Conservation (phyloP, 2,888 invertebrate genomes). For the Synanthedon formicaeformis region DNA sequence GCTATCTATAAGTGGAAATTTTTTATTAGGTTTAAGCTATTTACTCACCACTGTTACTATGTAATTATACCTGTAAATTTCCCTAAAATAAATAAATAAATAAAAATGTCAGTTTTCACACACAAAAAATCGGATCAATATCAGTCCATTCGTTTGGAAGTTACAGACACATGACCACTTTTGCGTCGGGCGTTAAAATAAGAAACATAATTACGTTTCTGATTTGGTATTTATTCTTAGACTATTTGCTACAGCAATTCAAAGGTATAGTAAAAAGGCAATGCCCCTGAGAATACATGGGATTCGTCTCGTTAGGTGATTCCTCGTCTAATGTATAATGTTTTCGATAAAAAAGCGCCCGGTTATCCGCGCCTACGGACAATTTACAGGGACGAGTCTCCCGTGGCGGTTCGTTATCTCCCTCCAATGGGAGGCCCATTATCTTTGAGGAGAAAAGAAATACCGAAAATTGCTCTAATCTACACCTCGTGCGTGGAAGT, state of each 20-base stretch:
- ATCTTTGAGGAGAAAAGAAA: constrained; percentile 50
- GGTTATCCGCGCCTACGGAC: constrained; percentile 8
- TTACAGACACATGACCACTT: too few relatives aligned
- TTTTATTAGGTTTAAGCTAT: too few relatives aligned
- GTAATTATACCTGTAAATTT: too few relatives aligned
- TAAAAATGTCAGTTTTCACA: too few relatives aligned
- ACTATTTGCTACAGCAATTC: not conserved
- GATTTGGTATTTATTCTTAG: too few relatives aligned
- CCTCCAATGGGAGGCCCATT: constrained; percentile 42
- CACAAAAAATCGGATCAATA: too few relatives aligned
- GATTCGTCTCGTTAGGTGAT: constrained; percentile 30
- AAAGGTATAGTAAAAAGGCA: constrained; percentile 6
- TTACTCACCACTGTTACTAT: too few relatives aligned
- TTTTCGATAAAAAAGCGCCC: constrained; percentile 14
- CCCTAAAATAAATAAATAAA: too few relatives aligned
- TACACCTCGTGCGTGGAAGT: constrained; percentile 9
- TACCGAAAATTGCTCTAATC: constrained; percentile 49
- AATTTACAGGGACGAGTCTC: constrained; percentile 16
- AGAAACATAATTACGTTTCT: too few relatives aligned
- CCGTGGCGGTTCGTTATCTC: constrained; percentile 47
- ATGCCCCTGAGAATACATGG: constrained; percentile 10
- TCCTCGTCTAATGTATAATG: constrained; percentile 29
- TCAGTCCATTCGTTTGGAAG: too few relatives aligned
- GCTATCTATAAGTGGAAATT: too few relatives aligned
- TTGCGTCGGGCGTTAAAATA: too few relatives aligned